phyloP scores from a whole-genome alignment of 2,797 vertebrate species.

The Cossypha caffra region DNA sequence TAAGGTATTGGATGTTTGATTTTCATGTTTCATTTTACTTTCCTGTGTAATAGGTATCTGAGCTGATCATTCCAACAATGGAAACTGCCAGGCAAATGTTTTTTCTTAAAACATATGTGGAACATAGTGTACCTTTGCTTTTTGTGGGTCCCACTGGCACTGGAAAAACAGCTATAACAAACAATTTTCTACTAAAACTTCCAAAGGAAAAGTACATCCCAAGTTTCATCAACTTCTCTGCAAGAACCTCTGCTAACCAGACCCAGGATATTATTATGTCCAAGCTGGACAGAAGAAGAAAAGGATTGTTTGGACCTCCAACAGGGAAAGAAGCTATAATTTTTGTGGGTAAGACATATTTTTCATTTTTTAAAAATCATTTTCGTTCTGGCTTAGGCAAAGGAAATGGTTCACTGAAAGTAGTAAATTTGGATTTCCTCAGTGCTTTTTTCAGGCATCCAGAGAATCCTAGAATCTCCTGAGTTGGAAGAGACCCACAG shows the following conservation, averaged over 20 bases:
- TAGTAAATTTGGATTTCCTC: background rate
- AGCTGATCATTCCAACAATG: constrained; percentile 91
- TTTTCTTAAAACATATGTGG: constrained; percentile 87
- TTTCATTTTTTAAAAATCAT: background rate
- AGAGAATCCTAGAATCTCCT: background rate
- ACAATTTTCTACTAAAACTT: constrained; percentile 86
- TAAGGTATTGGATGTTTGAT: background rate
- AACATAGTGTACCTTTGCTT: constrained; percentile 83
- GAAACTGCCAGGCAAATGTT: constrained; percentile 90
- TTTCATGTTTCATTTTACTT: background rate
- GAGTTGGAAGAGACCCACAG: background rate
- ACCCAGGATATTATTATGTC: constrained; percentile 94
- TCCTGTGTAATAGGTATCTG: constrained; percentile 82
- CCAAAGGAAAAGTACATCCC: constrained; percentile 86
- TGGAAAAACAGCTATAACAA: constrained; percentile 91
- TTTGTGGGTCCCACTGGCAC: constrained; percentile 94
- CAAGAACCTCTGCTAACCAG: constrained; percentile 90
- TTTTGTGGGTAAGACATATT: constrained; percentile 86
- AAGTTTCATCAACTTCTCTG: constrained; percentile 92
- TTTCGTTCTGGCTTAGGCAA: background rate
- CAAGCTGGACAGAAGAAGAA: constrained; percentile 89
- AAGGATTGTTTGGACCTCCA: constrained; percentile 89
- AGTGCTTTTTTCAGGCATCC: background rate
- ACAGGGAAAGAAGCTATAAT: constrained; percentile 86
- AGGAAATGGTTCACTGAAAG: background rate